These are phyloP conservation scores for Ornithorhynchus anatinus DNA, from an alignment of 2,113 vertebrate genomes.

Conservation along the genomic window DNA sequence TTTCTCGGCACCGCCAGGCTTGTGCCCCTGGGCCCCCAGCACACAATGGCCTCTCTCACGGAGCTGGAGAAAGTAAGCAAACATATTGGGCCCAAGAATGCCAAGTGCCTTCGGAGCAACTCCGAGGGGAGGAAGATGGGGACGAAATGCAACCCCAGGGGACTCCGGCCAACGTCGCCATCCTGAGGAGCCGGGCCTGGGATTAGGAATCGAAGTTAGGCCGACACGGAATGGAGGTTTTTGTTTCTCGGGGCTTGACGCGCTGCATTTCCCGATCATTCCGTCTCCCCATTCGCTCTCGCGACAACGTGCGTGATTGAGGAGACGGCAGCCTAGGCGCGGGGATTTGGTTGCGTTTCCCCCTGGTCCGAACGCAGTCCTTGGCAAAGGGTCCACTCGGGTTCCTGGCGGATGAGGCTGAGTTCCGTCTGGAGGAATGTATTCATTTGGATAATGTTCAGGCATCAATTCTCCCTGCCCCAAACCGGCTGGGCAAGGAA, in stretches of 20 bases:
- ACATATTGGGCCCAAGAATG: accelerated
- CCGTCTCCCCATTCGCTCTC: too few species aligned
- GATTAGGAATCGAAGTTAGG: background rate
- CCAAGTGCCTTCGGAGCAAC: background rate
- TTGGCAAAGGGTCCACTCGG: too few species aligned
- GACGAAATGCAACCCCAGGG: background rate
- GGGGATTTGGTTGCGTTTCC: too few species aligned
- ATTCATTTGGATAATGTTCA: constrained; percentile 20
- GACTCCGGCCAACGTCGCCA: background rate
- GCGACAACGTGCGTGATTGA: too few species aligned
- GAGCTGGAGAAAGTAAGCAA: background rate
- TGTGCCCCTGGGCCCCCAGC: background rate
- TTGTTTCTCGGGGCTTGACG: background rate
- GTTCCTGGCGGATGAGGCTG: too few species aligned
- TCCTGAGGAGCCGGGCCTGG: accelerated
- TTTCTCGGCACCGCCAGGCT: background rate
- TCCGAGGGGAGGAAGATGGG: accelerated
- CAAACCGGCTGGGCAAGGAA: constrained; percentile 45
- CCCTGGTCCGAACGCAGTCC: too few species aligned
- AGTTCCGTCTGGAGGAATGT: constrained; percentile 17
- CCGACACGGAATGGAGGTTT: background rate
- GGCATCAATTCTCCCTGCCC: constrained; percentile 19
- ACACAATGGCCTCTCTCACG: accelerated
- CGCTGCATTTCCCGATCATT: background rate
- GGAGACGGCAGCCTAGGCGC: too few species aligned